Base-by-base conservation (phyloP, 2,113 vertebrate species). In the Ursus arctos region DNA sequence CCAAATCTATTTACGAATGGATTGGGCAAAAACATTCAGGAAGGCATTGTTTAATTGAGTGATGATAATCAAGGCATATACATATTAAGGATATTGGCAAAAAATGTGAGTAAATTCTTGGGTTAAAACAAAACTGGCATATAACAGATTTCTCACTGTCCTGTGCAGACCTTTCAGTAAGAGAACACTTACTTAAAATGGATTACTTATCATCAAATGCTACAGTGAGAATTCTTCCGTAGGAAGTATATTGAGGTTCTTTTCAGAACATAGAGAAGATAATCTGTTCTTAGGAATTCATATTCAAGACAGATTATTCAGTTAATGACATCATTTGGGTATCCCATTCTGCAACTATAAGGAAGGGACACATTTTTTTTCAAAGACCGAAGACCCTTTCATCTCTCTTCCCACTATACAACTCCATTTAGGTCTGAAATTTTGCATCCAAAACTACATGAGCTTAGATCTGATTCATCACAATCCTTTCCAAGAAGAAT, bases 401-500 rank as follows among this genome's bases (percentile, higher is more conserved):
- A 12, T 71, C 10, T 87, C 51, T 83, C 57, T 31, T 65, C 72
- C 47, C n/a, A 77, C 49, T 71, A 15, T 22, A 40, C 22, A 47
- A 53, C 2, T 71, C 65, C 59, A 61, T 9, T n/a, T 26, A 93
- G 24, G 72, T 71, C 51, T 65, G 77, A 97, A 83, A 59, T 96
- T 94, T 88, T 95, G 26, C 47, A 55, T 33, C 40, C 12, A 61
- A 79, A 95, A 53, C 26, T n/a, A 1, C 19, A 53, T 59, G 55
- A 72, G 49, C 19, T 94, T 87, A 22, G 7, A 67, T 57, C 14
- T 51, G 40, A 84, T 28, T 63, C 61, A 74, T 36, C 86, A 83
- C 28, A 47, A 65, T 59, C 26, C 88, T 92, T 88, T 94, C 72
- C 40, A 82, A 81, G 61, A 97, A 71, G 59, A 91, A 86, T 59